phyloP scores from a whole-genome alignment of 1,140 invertebrate species.

The Campoletis sonorensis region DNA sequence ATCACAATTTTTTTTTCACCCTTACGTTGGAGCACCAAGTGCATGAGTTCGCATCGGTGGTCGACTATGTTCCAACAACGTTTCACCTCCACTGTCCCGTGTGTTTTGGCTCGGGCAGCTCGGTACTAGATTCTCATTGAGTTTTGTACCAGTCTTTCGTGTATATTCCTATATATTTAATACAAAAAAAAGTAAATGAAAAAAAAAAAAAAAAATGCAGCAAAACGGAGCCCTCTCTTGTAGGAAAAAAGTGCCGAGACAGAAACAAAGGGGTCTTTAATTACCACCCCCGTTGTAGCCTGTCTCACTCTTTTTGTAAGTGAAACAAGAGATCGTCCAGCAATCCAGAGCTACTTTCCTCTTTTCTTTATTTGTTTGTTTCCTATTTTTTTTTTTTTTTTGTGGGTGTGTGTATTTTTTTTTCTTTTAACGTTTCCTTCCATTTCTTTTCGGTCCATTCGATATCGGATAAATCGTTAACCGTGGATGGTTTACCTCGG shows the following conservation, averaged over 20 bases:
- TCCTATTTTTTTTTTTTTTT: too few species aligned
- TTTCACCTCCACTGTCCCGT: not conserved
- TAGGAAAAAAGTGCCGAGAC: not conserved
- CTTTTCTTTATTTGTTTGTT: not conserved
- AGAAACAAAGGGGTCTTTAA: constrained; percentile 27
- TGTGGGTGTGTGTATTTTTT: too few species aligned
- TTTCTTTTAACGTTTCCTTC: not conserved
- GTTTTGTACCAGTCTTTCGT: not conserved
- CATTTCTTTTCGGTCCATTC: not conserved
- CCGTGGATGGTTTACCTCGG: not conserved
- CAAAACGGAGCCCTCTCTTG: not conserved
- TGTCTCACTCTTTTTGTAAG: not conserved
- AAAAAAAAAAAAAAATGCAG: not conserved
- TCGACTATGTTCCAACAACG: constrained; percentile 5
- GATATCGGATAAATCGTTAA: constrained; percentile 17
- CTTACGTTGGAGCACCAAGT: not conserved
- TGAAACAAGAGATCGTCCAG: constrained; percentile 7
- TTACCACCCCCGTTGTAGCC: not conserved
- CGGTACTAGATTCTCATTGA: constrained; percentile 1
- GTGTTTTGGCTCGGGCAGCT: not conserved
- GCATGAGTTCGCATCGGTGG: not conserved
- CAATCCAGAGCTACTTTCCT: constrained; percentile 10
- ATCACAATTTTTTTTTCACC: not conserved
- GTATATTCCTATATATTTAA: not conserved
- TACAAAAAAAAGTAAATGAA: not conserved